Evolutionary conservation across 2,888 invertebrate species (phyloP), one percentile per base, ranked within the genome.

Genomic region (Cetonia aurata): DNA sequence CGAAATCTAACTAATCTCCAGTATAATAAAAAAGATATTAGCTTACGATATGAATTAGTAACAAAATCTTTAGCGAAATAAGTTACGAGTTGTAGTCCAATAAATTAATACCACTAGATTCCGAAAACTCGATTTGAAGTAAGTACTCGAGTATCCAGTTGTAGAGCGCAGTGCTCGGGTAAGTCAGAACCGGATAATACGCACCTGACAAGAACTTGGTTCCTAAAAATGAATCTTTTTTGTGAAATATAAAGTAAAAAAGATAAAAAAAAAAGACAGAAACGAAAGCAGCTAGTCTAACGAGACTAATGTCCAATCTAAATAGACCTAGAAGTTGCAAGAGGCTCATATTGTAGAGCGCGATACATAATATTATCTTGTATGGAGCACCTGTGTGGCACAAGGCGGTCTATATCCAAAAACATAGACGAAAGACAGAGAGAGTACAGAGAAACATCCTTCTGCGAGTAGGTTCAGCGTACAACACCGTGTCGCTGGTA

Each of bases 211-310:
- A n/a, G n/a, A n/a, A n/a, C n/a, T n/a, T n/a, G n/a, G n/a, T n/a
- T n/a, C n/a, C n/a, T n/a, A n/a, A n/a, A n/a, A n/a, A n/a, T n/a
- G n/a, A n/a, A n/a, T n/a, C n/a, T n/a, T n/a, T n/a, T n/a, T n/a
- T n/a, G n/a, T n/a, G n/a, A n/a, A n/a, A n/a, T n/a, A n/a, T n/a
- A n/a, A n/a, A n/a, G n/a, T n/a, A n/a, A n/a, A n/a, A n/a, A n/a
- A n/a, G n/a, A n/a, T n/a, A n/a, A n/a, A n/a, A n/a, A n/a, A 67
- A 17, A 19, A 67, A 53, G 41, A 37, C 67, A 42, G 67, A 67
- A 55, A 33, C 9, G 13, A 60, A 48, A 2, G 17, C 44, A 19
- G 46, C 41, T 17, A 37, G 44, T 12, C 12, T 60, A 42, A 17
- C 19, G 6, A 46, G 46, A 6, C 25, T 60, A 60, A 60, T 60